These are phyloP conservation scores for Drosophila ustulata DNA, from an alignment of 2,888 invertebrate species.

Conservation along the genomic window DNA sequence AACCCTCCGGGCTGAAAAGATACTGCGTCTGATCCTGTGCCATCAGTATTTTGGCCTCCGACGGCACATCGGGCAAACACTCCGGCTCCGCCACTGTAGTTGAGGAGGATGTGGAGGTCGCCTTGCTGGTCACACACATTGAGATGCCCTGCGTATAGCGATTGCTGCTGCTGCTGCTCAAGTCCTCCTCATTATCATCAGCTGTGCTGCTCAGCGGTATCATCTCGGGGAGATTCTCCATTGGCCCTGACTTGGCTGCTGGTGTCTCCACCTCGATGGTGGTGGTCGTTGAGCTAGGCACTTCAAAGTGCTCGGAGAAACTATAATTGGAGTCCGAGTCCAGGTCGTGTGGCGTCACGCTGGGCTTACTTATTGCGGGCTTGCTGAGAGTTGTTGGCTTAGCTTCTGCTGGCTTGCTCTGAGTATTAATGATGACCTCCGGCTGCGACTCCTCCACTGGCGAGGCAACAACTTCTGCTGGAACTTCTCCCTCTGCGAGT, in stretches of 20 bases:
- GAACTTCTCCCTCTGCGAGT: background rate
- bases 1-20: conserved; percentile 86
- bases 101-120: conserved; percentile 5
- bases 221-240: conserved; percentile 80
- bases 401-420: conserved; percentile 26
- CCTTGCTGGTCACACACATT: conserved; percentile 61
- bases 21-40: conserved; percentile 85
- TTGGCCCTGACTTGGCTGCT: conserved; percentile 43
- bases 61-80: conserved; percentile 63
- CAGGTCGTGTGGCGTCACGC: conserved; percentile 48
- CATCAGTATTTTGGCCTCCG: conserved; percentile 86
- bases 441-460: conserved; percentile 44
- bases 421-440: conserved; percentile 48
- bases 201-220: conserved; percentile 68
- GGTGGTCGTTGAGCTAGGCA: conserved; percentile 51
- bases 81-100: conserved; percentile 14
- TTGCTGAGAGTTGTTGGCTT: background rate
- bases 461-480: background rate
- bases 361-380: background rate
- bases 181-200: conserved; percentile 26
- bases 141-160: conserved; percentile 66
- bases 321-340: conserved; percentile 85
- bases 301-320: conserved; percentile 84
- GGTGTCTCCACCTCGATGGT: conserved; percentile 4
- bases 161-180: conserved; percentile 9